These are phyloP conservation scores for Augochlora pura DNA, from an alignment of 1,140 invertebrate genomes.

Conservation along the genomic window DNA sequence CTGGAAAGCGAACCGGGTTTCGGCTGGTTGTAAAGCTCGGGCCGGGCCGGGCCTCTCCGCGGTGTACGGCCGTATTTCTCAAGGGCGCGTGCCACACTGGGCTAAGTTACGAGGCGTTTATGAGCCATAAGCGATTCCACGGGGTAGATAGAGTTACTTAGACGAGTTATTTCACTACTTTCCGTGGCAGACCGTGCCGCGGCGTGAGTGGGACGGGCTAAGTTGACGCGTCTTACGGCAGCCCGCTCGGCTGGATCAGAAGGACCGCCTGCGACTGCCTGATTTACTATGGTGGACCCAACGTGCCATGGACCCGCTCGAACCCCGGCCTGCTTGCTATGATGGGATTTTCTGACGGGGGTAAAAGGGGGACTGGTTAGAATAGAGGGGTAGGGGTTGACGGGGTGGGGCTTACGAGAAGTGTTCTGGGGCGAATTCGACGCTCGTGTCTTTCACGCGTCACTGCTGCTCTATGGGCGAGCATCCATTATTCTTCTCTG, in stretches of 20 bases:
- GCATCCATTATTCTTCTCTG: no score
- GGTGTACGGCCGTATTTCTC: conserved; percentile 60
- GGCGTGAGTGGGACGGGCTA: conserved; percentile 54
- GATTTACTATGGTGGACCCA: conserved; percentile 78
- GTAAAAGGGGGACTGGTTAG: conserved; percentile 71
- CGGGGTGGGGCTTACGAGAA: conserved; percentile 73
- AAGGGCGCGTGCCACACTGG: conserved; percentile 75
- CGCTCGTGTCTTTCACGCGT: conserved; percentile 32
- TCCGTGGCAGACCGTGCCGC: conserved; percentile 40
- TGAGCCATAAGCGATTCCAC: conserved; percentile 77
- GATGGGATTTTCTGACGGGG: conserved; percentile 70
- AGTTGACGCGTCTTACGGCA: conserved; percentile 60
- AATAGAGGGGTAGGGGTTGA: conserved; percentile 65
- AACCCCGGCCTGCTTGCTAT: conserved; percentile 56
- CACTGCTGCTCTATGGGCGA: background rate
- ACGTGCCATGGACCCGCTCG: conserved; percentile 57
- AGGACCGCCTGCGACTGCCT: conserved; percentile 79
- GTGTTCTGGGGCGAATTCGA: conserved; percentile 28
- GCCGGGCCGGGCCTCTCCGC: conserved; percentile 26
- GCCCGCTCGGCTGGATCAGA: conserved; percentile 75
- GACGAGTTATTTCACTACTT: conserved; percentile 76
- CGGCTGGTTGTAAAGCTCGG: conserved; percentile 9
- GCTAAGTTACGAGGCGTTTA: conserved; percentile 79
- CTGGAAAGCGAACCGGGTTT: conserved; percentile 6
- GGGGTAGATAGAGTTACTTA: conserved; percentile 74